Conservation (phyloP, 2,113 vertebrate genomes). For the Colaptes auratus region DNA sequence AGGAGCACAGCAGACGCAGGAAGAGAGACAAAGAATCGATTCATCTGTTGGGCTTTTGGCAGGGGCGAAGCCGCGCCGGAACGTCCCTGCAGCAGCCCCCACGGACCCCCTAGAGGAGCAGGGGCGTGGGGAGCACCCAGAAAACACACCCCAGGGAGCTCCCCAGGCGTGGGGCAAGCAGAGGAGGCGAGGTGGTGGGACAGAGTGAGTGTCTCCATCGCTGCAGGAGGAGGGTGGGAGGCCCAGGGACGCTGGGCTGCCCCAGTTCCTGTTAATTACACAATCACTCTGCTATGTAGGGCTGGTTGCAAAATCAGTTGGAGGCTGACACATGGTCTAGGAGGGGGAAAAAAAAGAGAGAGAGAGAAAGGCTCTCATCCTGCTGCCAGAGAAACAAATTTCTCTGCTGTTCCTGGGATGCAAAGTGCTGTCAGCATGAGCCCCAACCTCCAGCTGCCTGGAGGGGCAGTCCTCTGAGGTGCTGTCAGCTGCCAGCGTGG, state of each 20-base stretch:
- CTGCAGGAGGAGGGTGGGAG: neutral
- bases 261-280: constrained; percentile 60
- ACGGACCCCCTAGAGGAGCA: neutral
- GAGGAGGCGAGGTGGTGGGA: neutral
- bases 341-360: neutral
- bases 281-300: constrained; percentile 64
- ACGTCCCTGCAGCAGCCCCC: neutral
- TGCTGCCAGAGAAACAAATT: neutral
- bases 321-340: constrained; percentile 45
- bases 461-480: neutral
- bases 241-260: constrained; percentile 26
- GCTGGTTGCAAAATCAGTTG: constrained; percentile 62
- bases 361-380: neutral
- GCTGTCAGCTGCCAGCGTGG: neutral
- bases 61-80: neutral
- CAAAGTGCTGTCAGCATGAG: neutral
- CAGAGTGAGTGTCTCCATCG: neutral
- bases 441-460: fast-evolving
- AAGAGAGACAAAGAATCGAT: constrained; percentile 23
- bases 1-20: neutral
- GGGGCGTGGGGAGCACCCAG: neutral
- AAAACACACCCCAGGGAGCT: neutral
- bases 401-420: neutral
- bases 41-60: neutral
- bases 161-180: neutral